Percentiles rank a stretch among this genome's conserved stretches.
These are phyloP conservation scores for Limnephilus lunatus DNA, from an alignment of 2,888 invertebrate species.

Conservation along the genomic window DNA sequence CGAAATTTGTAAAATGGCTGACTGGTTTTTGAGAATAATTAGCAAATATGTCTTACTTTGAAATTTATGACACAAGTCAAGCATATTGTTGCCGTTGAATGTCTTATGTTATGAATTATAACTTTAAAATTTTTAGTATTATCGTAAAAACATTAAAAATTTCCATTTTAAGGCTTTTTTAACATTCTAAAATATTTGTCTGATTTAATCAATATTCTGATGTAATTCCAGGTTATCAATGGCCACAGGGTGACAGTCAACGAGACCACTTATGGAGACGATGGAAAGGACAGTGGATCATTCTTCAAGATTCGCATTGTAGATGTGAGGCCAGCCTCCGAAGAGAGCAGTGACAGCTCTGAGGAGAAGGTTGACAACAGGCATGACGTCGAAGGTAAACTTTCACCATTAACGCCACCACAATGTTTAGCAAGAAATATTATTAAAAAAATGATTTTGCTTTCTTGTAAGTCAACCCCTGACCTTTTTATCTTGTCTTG, in stretches of 20 bases:
- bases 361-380: slow-evolving; percentile 47
- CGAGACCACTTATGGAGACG: slow-evolving; percentile 75
- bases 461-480: neutral
- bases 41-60: no score
- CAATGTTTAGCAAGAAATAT: neutral
- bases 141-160: no score
- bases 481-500: neutral
- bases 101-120: neutral
- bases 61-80: neutral
- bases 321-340: slow-evolving; percentile 74
- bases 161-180: no score
- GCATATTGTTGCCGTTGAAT: neutral
- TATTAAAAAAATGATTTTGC: neutral
- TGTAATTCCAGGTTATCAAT: slow-evolving; percentile 73
- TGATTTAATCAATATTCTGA: neutral
- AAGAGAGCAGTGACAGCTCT: slow-evolving; percentile 52
- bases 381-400: slow-evolving; percentile 41
- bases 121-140: neutral
- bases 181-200: neutral
- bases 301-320: slow-evolving; percentile 75
- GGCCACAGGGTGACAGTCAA: slow-evolving; percentile 78
- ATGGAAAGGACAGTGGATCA: slow-evolving; percentile 68
- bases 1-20: no score
- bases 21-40: no score
- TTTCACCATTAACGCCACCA: neutral